Base-by-base conservation (phyloP, 2,113 vertebrate species). In the Calidris pugnax region DNA sequence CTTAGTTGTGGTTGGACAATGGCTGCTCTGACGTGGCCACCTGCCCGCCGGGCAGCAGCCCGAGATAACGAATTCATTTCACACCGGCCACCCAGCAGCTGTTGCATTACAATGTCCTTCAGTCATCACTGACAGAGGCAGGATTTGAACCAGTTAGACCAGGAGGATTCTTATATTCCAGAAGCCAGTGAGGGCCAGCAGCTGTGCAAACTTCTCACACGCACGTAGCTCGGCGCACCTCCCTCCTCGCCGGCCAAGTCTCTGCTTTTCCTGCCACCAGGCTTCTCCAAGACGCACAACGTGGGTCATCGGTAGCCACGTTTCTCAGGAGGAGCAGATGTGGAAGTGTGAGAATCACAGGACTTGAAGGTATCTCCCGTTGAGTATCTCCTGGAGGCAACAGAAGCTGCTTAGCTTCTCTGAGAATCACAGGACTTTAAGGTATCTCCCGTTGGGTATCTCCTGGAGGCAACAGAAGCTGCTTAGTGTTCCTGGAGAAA, bases 41-140 rank as follows among this genome's bases (percentile, higher is more conserved):
- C 93, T 96, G 94, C 93, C 93, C 50, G 14, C 16, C 53, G 59
- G 83, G 66, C 94, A 92, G 85, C 72, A 76, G 89, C 50, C 91
- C 87, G 93, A 97, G 93, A 85, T 69, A 82, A 77, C 80, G 9
- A 86, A 94, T 93, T 93, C 86, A 91, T 96, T 96, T 96, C 90
- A 93, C 94, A 90, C 89, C 1, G 16, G 45, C 84, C 93, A 91
- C 87, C 83, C 48, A 81, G 85, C 90, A 97, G 93, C 96, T 97
- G 92, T 85, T 92, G 27, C 85, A 71, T 81, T 96, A 87, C 92
- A 89, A 80, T 91, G 77, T 91, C 86, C 79, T 91, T 87, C 86
- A 91, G 95, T 97, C 91, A 94, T 92, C 43, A 22, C 74, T 89
- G 81, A 66, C 79, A 78, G 68, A 64, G 51, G 68, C 85, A 84